Evolutionary conservation across 2,797 vertebrate genomes (phyloP).

Genomic region (Threskiornis aethiopicus): DNA sequence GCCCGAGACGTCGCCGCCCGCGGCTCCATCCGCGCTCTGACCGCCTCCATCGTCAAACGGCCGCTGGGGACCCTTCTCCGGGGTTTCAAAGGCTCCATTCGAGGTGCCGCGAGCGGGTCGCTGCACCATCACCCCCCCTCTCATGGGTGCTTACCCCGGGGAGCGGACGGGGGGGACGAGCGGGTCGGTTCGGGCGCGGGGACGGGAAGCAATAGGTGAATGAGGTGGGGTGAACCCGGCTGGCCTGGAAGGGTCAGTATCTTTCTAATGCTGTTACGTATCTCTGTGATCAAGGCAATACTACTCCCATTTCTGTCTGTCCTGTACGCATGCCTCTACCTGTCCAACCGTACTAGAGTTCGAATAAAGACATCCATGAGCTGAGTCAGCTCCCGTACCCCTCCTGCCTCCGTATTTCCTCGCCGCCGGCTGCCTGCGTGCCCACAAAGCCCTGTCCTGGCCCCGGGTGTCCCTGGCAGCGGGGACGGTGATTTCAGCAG

Average conservation of each 20-base stretch:
- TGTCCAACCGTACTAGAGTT: conserved; percentile 53
- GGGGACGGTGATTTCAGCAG: background rate
- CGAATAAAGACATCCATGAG: conserved; percentile 74
- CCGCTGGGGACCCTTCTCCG: background rate
- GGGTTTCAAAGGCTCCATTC: background rate
- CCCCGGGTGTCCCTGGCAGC: background rate
- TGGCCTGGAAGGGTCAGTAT: conserved; percentile 28
- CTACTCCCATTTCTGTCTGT: conserved; percentile 29
- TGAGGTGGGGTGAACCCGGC: conserved; percentile 32
- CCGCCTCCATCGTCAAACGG: background rate
- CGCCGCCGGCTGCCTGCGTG: accelerated
- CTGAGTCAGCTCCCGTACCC: conserved; percentile 37
- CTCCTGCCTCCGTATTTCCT: background rate
- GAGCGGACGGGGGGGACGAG: accelerated
- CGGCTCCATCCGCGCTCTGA: background rate
- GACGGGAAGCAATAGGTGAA: conserved; percentile 52
- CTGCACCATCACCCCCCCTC: background rate
- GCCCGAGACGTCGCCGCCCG: background rate
- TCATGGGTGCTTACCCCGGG: background rate
- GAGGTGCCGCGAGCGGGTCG: background rate
- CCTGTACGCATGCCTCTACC: conserved; percentile 63
- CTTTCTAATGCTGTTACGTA: conserved; percentile 32
- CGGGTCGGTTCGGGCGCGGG: background rate
- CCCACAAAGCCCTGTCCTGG: background rate
- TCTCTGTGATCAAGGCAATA: conserved; percentile 70